Evolutionary conservation across 2,113 vertebrate genomes (phyloP).

Genomic region (Chamaea fasciata): DNA sequence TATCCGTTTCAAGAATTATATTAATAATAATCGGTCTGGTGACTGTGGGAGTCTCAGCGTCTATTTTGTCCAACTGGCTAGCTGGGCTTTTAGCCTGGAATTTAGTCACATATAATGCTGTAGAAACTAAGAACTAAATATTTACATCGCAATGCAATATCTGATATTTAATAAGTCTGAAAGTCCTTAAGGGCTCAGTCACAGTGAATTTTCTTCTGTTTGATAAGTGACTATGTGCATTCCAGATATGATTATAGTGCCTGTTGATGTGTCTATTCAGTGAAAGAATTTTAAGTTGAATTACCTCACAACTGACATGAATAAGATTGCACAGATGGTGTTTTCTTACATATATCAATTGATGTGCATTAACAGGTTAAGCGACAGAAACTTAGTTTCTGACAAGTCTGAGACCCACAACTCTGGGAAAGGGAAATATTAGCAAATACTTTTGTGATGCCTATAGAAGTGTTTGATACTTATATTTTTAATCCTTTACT

Average conservation of each 20-base stretch:
- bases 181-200: background rate
- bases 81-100: background rate
- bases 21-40: background rate
- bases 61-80: background rate
- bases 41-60: background rate
- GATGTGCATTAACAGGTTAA: background rate
- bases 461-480: background rate
- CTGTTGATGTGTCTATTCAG: background rate
- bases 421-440: background rate
- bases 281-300: slow-evolving; percentile 32
- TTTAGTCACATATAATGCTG: background rate
- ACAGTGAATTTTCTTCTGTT: background rate
- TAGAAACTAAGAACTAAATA: background rate
- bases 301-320: background rate
- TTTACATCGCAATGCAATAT: background rate
- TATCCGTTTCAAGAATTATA: background rate
- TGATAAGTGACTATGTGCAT: background rate
- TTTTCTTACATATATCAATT: background rate
- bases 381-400: background rate
- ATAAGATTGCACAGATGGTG: slow-evolving; percentile 6
- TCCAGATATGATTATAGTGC: background rate
- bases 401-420: background rate
- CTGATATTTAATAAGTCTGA: background rate
- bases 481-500: background rate
- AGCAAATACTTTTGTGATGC: background rate